Evolutionary conservation across 2,113 vertebrate species (phyloP).

Genomic region (Perca schrenkii): DNA sequence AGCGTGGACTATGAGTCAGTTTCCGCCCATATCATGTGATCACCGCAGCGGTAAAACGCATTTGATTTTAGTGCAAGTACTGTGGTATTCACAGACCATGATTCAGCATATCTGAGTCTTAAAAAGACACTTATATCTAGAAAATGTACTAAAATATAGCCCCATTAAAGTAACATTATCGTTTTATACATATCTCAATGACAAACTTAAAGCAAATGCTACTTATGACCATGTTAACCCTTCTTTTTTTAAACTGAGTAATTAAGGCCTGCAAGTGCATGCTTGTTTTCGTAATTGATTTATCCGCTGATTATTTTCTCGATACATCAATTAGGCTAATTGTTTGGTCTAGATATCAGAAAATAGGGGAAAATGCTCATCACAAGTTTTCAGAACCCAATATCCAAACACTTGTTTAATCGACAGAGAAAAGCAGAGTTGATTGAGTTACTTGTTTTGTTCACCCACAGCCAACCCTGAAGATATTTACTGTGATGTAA

Average conservation of each 20-base stretch:
- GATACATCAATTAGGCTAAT: neutral
- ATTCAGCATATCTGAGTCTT: conserved; percentile 26
- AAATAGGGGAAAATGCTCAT: neutral
- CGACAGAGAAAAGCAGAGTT: neutral
- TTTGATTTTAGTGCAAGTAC: neutral
- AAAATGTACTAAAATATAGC: neutral
- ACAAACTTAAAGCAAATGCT: neutral
- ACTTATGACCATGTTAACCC: neutral
- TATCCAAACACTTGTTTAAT: neutral
- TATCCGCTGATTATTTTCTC: neutral
- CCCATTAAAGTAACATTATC: neutral
- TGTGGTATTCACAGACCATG: neutral
- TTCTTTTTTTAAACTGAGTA: neutral
- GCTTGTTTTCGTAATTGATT: neutral
- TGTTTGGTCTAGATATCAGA: neutral
- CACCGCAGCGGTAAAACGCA: conserved; percentile 49
- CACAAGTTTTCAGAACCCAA: neutral
- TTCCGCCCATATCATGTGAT: conserved; percentile 87
- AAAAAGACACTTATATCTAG: neutral
- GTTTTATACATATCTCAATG: neutral
- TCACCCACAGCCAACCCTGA: neutral
- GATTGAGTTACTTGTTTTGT: neutral
- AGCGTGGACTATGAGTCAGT: conserved; percentile 80
- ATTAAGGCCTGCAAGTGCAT: neutral
- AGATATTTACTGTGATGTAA: neutral